These are phyloP conservation scores for Aethes cnicana DNA, from an alignment of 2,888 invertebrate species.

Conservation along the genomic window DNA sequence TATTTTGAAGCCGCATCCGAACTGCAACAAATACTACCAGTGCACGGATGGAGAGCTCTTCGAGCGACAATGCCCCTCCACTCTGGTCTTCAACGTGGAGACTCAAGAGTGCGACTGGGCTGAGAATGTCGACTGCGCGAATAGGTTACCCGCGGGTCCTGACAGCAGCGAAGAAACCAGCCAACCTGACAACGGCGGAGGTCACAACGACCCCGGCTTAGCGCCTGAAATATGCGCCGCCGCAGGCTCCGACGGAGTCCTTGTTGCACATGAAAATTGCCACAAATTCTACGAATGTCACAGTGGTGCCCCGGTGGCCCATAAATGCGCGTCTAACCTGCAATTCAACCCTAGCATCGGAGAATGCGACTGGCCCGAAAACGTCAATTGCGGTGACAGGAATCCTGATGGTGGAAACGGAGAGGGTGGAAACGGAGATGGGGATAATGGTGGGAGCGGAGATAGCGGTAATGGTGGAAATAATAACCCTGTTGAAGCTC, in stretches of 20 bases:
- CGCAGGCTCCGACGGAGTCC: conserved; percentile 40
- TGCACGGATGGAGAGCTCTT: conserved; percentile 45
- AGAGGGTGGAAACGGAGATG: conserved; percentile 26
- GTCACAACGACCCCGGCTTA: conserved; percentile 31
- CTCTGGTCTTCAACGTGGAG: conserved; percentile 37
- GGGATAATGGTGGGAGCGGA: conserved; percentile 16
- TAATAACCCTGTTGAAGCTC: conserved; percentile 44
- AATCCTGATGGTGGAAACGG: conserved; percentile 22
- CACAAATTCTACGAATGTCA: conserved; percentile 47
- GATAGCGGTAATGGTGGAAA: conserved; percentile 34
- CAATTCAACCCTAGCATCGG: conserved; percentile 42
- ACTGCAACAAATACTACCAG: conserved; percentile 47
- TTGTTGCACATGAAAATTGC: conserved; percentile 51
- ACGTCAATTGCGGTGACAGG: conserved; percentile 43
- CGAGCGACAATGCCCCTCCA: conserved; percentile 36
- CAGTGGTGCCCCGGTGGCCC: conserved; percentile 36
- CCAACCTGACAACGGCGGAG: conserved; percentile 40
- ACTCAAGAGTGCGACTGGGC: conserved; percentile 41
- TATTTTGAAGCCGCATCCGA: conserved; percentile 42
- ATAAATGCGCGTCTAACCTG: conserved; percentile 39
- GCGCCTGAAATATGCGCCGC: conserved; percentile 41
- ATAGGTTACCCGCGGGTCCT: conserved; percentile 9
- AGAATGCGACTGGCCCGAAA: conserved; percentile 46
- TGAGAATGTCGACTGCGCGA: conserved; percentile 39
- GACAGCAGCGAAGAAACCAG: conserved; percentile 40